These are phyloP conservation scores for Myotis vivesi DNA, from an alignment of 2,797 vertebrate genomes.

Conservation along the genomic window DNA sequence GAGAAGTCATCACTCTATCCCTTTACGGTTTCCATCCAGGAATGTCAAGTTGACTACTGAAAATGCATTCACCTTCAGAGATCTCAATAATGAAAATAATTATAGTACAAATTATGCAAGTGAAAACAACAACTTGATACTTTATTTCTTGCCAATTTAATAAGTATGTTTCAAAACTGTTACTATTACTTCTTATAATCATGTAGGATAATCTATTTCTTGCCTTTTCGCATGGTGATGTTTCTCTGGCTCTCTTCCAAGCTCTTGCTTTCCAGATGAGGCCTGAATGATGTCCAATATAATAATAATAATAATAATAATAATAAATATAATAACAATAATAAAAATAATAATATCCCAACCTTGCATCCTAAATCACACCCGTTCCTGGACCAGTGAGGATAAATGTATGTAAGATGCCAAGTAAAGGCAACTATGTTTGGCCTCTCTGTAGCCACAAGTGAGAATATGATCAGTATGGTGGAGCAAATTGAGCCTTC, in stretches of 20 bases:
- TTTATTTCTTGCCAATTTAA: neutral
- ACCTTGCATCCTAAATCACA: neutral
- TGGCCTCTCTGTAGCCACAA: neutral
- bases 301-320: neutral
- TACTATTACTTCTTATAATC: neutral
- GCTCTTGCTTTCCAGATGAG: neutral
- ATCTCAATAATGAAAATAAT: conserved; percentile 19
- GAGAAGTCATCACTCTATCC: neutral
- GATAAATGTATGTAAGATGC: neutral
- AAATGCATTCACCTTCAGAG: neutral
- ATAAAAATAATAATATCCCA: neutral
- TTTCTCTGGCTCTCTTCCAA: conserved; percentile 7
- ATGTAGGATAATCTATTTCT: neutral
- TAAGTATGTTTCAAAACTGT: neutral
- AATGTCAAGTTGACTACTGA: conserved; percentile 2
- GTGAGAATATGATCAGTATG: neutral
- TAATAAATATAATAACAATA: neutral
- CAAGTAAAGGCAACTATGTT: neutral
- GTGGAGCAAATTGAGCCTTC: neutral
- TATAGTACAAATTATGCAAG: neutral
- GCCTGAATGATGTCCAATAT: neutral
- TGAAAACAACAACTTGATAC: neutral
- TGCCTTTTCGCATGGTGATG: neutral
- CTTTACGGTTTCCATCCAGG: neutral
- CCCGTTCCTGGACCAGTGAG: neutral